Percentiles rank a stretch among this genome's conserved stretches.
Evolutionary conservation across 2,888 invertebrate species (phyloP).

Genomic region (Drosophila longiperda): DNA sequence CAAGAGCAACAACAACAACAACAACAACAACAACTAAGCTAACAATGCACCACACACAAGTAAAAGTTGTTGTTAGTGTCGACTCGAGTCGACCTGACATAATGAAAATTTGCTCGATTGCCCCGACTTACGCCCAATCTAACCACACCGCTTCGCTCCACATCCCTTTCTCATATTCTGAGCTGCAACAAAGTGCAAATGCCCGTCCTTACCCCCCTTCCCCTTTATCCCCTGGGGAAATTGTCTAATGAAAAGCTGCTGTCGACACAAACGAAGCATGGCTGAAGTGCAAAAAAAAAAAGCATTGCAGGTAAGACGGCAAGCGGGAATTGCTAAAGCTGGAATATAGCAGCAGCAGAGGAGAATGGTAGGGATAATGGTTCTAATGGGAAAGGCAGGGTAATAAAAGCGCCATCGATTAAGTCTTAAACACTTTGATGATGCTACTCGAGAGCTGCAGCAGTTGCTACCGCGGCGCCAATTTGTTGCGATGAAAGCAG

Average conservation of each 20-base stretch:
- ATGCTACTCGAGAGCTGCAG: slow-evolving; percentile 23
- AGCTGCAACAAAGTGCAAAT: slow-evolving; percentile 32
- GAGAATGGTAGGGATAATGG: not conserved
- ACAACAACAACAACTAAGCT: slow-evolving; percentile 76
- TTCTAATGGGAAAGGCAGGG: slow-evolving; percentile 15
- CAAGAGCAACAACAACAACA: slow-evolving; percentile 31
- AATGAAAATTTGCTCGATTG: slow-evolving; percentile 73
- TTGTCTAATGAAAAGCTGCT: slow-evolving; percentile 80
- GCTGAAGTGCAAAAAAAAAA: slow-evolving; percentile 62
- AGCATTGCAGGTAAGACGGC: slow-evolving; percentile 42
- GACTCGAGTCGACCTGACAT: slow-evolving; percentile 67
- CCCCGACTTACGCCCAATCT: slow-evolving; percentile 13
- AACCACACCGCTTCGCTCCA: not conserved
- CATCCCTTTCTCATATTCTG: not conserved
- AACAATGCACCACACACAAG: slow-evolving; percentile 79
- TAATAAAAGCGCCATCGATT: slow-evolving; percentile 72
- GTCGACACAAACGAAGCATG: slow-evolving; percentile 79
- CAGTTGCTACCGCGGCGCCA: slow-evolving; percentile 20
- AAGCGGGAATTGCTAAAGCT: slow-evolving; percentile 50
- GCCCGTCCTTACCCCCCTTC: not conserved
- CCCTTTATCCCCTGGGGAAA: slow-evolving; percentile 55
- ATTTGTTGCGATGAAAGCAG: slow-evolving; percentile 44
- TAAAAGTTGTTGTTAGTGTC: slow-evolving; percentile 77
- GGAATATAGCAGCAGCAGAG: slow-evolving; percentile 6
- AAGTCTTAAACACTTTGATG: slow-evolving; percentile 66